A percentile compares a stretch with the other conserved stretches of the same genome.
phyloP scores from a whole-genome alignment of 2,113 vertebrate species.

The Equus quagga region DNA sequence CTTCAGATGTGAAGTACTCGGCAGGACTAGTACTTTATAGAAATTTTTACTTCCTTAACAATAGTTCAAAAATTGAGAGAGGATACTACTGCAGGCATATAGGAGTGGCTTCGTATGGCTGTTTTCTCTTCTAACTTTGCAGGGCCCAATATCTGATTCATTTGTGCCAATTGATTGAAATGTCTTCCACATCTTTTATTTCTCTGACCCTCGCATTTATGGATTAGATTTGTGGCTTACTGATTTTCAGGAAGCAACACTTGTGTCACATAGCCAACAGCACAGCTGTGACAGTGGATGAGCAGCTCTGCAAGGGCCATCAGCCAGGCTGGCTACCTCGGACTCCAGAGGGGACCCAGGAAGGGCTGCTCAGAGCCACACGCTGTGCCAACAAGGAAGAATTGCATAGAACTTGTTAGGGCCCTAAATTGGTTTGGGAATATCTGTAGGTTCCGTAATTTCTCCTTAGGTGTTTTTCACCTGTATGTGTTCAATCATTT shows the following conservation, averaged over 20 bases:
- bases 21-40: not conserved
- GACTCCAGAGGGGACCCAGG: not conserved
- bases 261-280: not conserved
- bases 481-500: not conserved
- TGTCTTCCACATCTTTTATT: not conserved
- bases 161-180: not conserved
- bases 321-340: not conserved
- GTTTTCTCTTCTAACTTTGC: not conserved
- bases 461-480: not conserved
- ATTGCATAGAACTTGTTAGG: not conserved
- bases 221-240: not conserved
- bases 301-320: conserved; percentile 24
- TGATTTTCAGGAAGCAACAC: conserved; percentile 5
- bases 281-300: conserved; percentile 55
- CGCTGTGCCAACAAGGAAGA: not conserved
- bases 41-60: not conserved
- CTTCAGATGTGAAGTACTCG: not conserved
- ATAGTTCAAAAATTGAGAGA: not conserved
- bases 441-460: not conserved
- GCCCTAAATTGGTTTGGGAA: not conserved
- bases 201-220: conserved; percentile 23
- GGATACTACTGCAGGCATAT: not conserved
- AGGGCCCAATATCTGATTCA: not conserved
- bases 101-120: not conserved
- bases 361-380: not conserved